Evolutionary conservation across 2,888 invertebrate species (phyloP).

Genomic region (Beris chalybata): DNA sequence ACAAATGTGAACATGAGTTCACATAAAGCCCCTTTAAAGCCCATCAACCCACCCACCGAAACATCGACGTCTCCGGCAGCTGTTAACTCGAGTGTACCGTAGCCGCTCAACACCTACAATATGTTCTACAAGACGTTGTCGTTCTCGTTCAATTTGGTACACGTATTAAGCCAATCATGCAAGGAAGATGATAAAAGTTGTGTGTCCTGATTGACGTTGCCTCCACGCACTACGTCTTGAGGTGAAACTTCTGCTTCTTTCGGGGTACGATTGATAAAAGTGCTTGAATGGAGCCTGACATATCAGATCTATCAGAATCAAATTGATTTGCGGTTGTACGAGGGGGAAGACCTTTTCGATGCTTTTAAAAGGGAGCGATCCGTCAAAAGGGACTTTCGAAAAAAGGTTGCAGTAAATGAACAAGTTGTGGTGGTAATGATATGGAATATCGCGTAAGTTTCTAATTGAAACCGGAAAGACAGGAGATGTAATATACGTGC

Average conservation of each 20-base stretch:
- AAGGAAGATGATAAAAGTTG: slow-evolving; percentile 30
- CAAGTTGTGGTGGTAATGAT: too few species aligned
- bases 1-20: not conserved
- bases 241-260: not conserved
- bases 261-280: not conserved
- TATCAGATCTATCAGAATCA: not conserved
- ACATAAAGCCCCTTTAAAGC: not conserved
- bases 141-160: slow-evolving; percentile 29
- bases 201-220: slow-evolving; percentile 12
- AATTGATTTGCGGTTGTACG: too few species aligned
- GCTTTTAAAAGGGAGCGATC: too few species aligned
- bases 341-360: too few species aligned
- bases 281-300: not conserved
- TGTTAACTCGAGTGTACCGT: not conserved
- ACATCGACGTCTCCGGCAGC: not conserved
- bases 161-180: slow-evolving; percentile 31
- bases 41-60: too few species aligned
- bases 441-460: too few species aligned
- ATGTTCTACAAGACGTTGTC: slow-evolving; percentile 3
- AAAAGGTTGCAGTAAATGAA: too few species aligned
- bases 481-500: too few species aligned
- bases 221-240: not conserved
- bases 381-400: too few species aligned
- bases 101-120: not conserved
- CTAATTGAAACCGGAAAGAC: too few species aligned